phyloP scores from a whole-genome alignment of 2,113 vertebrate genomes.

The Oryzias woworae region DNA sequence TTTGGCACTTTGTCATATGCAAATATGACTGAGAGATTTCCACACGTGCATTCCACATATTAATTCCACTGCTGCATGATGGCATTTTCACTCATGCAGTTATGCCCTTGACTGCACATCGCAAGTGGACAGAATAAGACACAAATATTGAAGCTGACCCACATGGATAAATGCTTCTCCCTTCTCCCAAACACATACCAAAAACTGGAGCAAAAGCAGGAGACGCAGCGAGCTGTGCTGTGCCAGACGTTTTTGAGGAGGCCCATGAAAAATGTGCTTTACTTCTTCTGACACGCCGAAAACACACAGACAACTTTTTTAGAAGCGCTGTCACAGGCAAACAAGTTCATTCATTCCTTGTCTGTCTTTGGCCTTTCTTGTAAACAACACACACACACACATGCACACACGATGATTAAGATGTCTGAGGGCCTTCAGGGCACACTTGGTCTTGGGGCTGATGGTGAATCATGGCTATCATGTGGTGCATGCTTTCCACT shows the following conservation, averaged over 20 bases:
- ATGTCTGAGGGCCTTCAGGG: conserved; percentile 55
- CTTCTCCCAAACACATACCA: conserved; percentile 7
- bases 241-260: conserved; percentile 37
- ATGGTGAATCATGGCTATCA: conserved; percentile 72
- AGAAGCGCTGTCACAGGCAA: conserved; percentile 54
- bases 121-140: conserved; percentile 40
- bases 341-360: conserved; percentile 58
- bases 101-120: conserved; percentile 61
- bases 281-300: conserved; percentile 55
- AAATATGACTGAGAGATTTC: conserved; percentile 55
- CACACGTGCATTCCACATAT: conserved; percentile 37
- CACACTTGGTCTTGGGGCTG: conserved; percentile 59
- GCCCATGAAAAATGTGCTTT: conserved; percentile 31
- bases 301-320: conserved; percentile 56
- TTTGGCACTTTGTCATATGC: conserved; percentile 45
- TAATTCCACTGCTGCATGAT: conserved; percentile 32
- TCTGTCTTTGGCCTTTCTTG: conserved; percentile 43
- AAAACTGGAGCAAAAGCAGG: conserved; percentile 21
- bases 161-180: conserved; percentile 27
- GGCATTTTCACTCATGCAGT: conserved; percentile 62
- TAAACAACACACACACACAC: conserved; percentile 43
- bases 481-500: conserved; percentile 70
- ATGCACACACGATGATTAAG: conserved; percentile 64
- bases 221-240: conserved; percentile 17
- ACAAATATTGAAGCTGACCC: conserved; percentile 31